Conservation (phyloP, 2,888 invertebrate species). For the Nephrotoma flavescens region DNA sequence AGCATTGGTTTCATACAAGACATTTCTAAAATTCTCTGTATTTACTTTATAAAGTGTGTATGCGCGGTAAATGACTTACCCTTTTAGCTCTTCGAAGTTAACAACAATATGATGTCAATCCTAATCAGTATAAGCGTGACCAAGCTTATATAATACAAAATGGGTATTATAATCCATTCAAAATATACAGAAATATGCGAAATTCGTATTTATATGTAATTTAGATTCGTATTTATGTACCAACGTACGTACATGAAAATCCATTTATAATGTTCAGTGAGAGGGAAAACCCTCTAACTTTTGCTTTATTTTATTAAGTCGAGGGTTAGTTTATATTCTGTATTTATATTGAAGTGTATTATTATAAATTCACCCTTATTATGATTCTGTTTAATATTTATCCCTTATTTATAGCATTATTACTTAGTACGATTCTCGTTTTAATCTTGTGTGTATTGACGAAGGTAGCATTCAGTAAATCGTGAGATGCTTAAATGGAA, state of each 20-base stretch:
- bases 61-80: neutral
- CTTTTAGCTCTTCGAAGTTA: neutral
- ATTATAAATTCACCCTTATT: neutral
- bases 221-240: neutral
- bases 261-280: neutral
- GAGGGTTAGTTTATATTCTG: neutral
- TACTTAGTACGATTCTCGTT: neutral
- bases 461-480: neutral
- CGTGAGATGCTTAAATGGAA: neutral
- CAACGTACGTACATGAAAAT: neutral
- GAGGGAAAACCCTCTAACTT: neutral
- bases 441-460: neutral
- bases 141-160: constrained; percentile 5
- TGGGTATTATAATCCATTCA: constrained; percentile 3
- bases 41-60: neutral
- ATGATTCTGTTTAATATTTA: neutral
- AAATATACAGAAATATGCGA: neutral
- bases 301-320: neutral
- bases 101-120: neutral
- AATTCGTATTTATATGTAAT: neutral
- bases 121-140: constrained; percentile 10
- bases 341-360: neutral
- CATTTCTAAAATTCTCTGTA: neutral
- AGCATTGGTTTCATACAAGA: neutral
- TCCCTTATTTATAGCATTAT: neutral